These are phyloP conservation scores for Crematogaster levior DNA, from an alignment of 2,888 invertebrate genomes.

Conservation along the genomic window DNA sequence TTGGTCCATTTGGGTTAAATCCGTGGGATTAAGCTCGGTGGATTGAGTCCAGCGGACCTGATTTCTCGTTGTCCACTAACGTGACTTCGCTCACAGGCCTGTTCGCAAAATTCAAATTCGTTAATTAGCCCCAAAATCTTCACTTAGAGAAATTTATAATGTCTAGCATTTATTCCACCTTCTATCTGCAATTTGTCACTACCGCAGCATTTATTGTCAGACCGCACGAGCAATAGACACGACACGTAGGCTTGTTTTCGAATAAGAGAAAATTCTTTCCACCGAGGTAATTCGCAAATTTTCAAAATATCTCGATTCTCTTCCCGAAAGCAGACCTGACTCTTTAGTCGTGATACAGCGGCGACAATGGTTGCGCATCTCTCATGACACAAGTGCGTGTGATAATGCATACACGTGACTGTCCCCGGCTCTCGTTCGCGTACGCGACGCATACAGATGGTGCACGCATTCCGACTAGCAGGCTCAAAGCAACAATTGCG, in stretches of 20 bases:
- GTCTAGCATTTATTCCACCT: neutral
- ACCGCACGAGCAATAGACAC: neutral
- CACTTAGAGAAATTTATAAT: neutral
- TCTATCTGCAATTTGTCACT: neutral
- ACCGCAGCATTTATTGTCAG: neutral
- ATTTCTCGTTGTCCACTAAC: conserved; percentile 1
- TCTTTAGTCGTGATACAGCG: neutral
- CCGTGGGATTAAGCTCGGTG: conserved; percentile 19
- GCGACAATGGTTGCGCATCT: neutral
- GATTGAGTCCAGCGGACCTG: neutral
- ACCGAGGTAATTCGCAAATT: neutral
- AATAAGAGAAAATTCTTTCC: neutral
- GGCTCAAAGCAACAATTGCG: conserved; percentile 76
- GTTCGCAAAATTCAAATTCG: neutral
- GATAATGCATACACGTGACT: conserved; percentile 9
- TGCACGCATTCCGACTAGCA: conserved; percentile 41
- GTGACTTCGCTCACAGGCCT: conserved; percentile 11
- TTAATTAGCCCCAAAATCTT: no score
- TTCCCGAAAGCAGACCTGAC: neutral
- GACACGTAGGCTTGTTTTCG: neutral
- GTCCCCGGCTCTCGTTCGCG: neutral
- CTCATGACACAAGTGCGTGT: conserved; percentile 2
- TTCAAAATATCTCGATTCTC: neutral
- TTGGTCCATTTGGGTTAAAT: conserved; percentile 16
- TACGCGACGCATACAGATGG: neutral